These are phyloP conservation scores for Drosophila paucipuncta DNA, from an alignment of 2,888 invertebrate genomes.

Conservation along the genomic window DNA sequence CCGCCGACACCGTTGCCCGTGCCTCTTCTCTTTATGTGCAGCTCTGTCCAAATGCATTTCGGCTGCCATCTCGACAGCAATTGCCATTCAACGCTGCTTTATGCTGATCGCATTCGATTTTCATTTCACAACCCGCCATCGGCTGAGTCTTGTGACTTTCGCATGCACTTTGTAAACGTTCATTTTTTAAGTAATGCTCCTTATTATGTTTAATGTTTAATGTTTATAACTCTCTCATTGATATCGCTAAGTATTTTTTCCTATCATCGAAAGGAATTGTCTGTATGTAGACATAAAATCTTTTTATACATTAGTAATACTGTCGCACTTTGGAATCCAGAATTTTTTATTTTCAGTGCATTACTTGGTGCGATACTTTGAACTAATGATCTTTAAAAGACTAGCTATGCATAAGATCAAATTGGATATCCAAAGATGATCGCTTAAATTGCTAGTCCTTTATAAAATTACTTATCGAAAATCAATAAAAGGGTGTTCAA, in stretches of 20 bases:
- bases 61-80: constrained; percentile 35
- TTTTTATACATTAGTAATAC: background rate
- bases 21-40: constrained; percentile 58
- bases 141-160: background rate
- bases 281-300: background rate
- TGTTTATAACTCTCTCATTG: background rate
- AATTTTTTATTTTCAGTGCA: background rate
- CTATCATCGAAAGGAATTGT: background rate
- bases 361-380: background rate
- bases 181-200: background rate
- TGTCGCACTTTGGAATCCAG: background rate
- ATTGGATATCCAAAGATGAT: background rate
- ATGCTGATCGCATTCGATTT: constrained; percentile 63
- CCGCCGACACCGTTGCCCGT: constrained; percentile 41
- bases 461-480: no score
- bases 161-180: background rate
- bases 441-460: background rate
- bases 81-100: constrained; percentile 37
- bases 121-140: constrained; percentile 17
- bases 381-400: background rate
- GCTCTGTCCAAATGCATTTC: constrained; percentile 66
- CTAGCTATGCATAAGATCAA: background rate
- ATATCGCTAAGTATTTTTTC: background rate
- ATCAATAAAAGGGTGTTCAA: constrained; percentile 11
- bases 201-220: background rate